A percentile compares a stretch with the other conserved stretches of the same genome.
phyloP scores from a whole-genome alignment of 2,113 vertebrate genomes.

The Ahaetulla prasina region DNA sequence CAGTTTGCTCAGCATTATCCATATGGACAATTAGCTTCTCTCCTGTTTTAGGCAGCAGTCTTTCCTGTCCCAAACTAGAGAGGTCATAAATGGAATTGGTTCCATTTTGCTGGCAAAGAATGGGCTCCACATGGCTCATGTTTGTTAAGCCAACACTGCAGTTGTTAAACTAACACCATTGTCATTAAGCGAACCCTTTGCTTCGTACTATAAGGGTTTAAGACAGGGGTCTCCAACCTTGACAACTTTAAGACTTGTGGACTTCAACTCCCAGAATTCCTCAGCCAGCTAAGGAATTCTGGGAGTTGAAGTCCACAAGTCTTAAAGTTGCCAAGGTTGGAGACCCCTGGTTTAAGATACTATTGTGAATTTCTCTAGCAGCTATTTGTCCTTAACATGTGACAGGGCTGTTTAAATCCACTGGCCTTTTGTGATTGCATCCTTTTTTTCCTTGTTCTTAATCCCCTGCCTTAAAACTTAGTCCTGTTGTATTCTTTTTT shows the following conservation, averaged over 20 bases:
- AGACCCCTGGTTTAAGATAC: neutral
- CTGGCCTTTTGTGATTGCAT: neutral
- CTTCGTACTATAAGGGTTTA: neutral
- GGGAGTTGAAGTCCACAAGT: too few species aligned
- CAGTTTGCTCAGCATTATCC: neutral
- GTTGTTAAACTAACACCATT: too few species aligned
- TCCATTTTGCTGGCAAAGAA: neutral
- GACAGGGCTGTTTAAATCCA: neutral
- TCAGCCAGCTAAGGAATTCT: too few species aligned
- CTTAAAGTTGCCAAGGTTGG: too few species aligned
- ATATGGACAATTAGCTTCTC: neutral
- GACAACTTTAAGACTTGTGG: too few species aligned
- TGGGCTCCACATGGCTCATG: too few species aligned
- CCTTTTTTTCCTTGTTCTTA: neutral
- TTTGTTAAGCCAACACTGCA: too few species aligned
- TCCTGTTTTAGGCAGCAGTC: neutral
- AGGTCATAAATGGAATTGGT: neutral
- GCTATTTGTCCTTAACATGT: neutral
- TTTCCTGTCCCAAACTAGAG: neutral
- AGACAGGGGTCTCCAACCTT: too few species aligned
- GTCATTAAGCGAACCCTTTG: neutral
- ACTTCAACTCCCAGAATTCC: too few species aligned
- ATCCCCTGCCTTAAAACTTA: neutral
- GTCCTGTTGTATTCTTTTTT: neutral
- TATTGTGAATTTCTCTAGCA: neutral